Evolutionary conservation across 2,797 vertebrate genomes (phyloP), one percentile per base, ranked within the genome.

Genomic region (Morelia viridis): DNA sequence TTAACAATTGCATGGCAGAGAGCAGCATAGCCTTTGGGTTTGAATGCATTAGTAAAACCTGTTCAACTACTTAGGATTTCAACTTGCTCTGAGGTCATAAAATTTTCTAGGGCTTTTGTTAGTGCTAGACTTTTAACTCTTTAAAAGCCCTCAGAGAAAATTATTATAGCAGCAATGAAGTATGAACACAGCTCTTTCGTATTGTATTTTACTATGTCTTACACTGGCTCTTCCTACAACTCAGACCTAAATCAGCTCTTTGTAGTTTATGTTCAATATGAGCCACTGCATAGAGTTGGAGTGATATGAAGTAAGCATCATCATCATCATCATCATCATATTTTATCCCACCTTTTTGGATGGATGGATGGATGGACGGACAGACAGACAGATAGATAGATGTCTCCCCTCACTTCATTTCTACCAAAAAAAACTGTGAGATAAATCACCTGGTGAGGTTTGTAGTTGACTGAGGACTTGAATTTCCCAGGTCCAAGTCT

Each of bases 11-110:
- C 58, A 53, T 60, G 53, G 60, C 65, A 90, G 50, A 90, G 10
- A 90, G 62, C 85, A 86, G 35, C 62, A 46, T 80, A 90, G 65
- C 85, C 85, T 87, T 87, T 90, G 46, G 46, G 61, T 35, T 90
- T 87, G 84, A 92, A 90, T 87, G 65, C 13, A 35, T 90, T 80
- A 87, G n/a, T 35, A 80, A 92, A 92, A 92, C 92, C 89, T 80
- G 85, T 92, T 92, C 24, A 8, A 50, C 92, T 92, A 41, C 92
- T 90, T 87, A 46, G 53, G 24, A 71, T 85, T 92, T 89, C 68
- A 87, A 26, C 68, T 92, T 84, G 28, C 13, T 64, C 65, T 64
- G 89, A 92, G 89, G 57, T 90, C 89, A 92, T 41, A 60, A 68
- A 90, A 41, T 31, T 56, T 88, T 87, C n/a, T 89, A 86, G 86